Percentiles rank a stretch among this genome's conserved stretches.
phyloP scores from a whole-genome alignment of 2,888 invertebrate genomes.

The Erynnis tages region DNA sequence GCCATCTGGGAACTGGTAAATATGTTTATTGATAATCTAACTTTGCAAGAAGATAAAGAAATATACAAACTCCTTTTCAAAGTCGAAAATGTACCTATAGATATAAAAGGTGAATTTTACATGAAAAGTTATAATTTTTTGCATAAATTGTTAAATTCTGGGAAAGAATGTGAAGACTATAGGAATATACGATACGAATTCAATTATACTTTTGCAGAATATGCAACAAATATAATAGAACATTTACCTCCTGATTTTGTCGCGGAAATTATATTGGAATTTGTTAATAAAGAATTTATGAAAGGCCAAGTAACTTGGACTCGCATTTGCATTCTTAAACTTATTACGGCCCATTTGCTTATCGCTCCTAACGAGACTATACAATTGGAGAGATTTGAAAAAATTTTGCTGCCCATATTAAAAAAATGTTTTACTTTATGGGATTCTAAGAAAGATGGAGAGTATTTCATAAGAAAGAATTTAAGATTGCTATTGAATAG shows the following conservation, averaged over 20 bases:
- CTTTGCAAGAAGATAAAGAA: conserved; percentile 52
- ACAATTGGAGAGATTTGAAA: conserved; percentile 48
- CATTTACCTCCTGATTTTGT: conserved; percentile 47
- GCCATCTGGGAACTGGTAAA: conserved; percentile 50
- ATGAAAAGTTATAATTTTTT: conserved; percentile 53
- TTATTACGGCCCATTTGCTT: conserved; percentile 50
- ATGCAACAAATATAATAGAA: conserved; percentile 49
- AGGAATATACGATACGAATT: conserved; percentile 34
- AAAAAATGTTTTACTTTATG: conserved; percentile 41
- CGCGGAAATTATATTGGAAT: conserved; percentile 44
- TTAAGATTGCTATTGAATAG: conserved; percentile 39
- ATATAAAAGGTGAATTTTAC: conserved; percentile 47
- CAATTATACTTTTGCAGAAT: conserved; percentile 34
- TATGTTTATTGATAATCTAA: conserved; percentile 53
- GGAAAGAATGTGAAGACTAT: conserved; percentile 37
- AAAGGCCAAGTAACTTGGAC: conserved; percentile 25
- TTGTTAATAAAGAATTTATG: conserved; percentile 42
- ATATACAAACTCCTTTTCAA: conserved; percentile 48
- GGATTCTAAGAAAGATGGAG: conserved; percentile 38
- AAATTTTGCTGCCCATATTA: conserved; percentile 47
- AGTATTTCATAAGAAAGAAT: conserved; percentile 35
- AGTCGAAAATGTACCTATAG: conserved; percentile 43
- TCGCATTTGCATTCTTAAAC: conserved; percentile 33
- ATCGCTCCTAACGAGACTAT: conserved; percentile 43
- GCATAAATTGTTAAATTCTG: conserved; percentile 38